A percentile compares a stretch with the other conserved stretches of the same genome.
phyloP scores from a whole-genome alignment of 2,888 invertebrate genomes.

The Podotricha telesiphe region DNA sequence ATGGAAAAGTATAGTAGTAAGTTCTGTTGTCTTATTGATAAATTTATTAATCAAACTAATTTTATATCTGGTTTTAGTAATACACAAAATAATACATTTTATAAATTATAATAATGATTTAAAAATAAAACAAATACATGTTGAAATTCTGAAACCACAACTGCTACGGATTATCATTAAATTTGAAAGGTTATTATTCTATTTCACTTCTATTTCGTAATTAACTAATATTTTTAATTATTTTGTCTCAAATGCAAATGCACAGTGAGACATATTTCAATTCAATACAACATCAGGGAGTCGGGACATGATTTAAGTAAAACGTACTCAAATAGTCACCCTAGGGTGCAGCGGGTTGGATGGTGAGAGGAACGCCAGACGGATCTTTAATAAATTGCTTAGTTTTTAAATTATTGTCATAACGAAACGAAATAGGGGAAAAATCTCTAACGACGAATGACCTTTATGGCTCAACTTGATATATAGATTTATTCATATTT shows the following conservation, averaged over 20 bases:
- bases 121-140: neutral
- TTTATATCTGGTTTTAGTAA: no score
- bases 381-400: slow-evolving; percentile 26
- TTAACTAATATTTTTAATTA: slow-evolving; percentile 16
- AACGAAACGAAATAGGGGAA: neutral
- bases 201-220: neutral
- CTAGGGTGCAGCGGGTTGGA: slow-evolving; percentile 18
- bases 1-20: no score
- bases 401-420: slow-evolving; percentile 25
- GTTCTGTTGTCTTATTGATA: no score
- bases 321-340: slow-evolving; percentile 23
- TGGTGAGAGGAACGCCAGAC: slow-evolving; percentile 22
- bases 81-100: neutral
- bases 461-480: neutral
- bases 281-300: slow-evolving; percentile 24
- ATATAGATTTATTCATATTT: no score
- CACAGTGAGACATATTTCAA: slow-evolving; percentile 15
- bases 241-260: slow-evolving; percentile 8
- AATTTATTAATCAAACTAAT: no score
- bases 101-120: neutral
- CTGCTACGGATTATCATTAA: neutral
- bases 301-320: slow-evolving; percentile 26
- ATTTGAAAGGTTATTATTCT: neutral
- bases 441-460: neutral
- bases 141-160: neutral